Evolutionary conservation across 2,888 invertebrate species (phyloP), one percentile per base, ranked within the genome.

Genomic region (Dynastes grantii): DNA sequence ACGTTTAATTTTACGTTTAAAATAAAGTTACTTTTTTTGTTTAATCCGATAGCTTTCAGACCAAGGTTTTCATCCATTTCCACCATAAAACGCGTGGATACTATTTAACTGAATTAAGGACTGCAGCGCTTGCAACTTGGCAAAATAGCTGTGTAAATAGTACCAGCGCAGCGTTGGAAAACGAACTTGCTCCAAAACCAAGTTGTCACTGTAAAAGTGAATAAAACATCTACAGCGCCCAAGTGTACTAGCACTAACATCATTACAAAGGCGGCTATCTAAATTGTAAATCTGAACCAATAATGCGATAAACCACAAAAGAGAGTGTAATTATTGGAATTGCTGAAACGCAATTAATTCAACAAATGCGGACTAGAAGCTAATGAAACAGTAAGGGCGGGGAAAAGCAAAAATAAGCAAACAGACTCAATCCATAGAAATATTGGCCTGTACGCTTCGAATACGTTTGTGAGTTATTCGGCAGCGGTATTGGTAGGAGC

Each of bases 341-440:
- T 75, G 73, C 45, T 75, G 73, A 75, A 75, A 75, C 37, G 61
- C 45, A 75, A 75, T 75, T 75, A 61, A 75, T 75, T 75, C 61
- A 75, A 37, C 58, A 22, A 75, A 45, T 27, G 61, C 61, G 22
- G 61, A 61, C 40, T 61, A 61, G 27, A 51, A 68, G 16, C 68
- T 68, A 68, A 68, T 51, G 68, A 68, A 51, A 51, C 68, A 51
- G 51, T 29, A 6, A 27, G 49, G 29, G 11, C 16, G 61, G 27
- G 2, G n/a, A 63, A 27, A 45, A 37, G 13, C 27, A 27, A 61
- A 75, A 75, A 40, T 22, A n/a, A 68, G 13, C 27, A 51, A 29
- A 51, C 29, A 32, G 5, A 9, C 8, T 63, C 2, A 5, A 32
- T 32, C 32, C 4, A 11, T 63, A 32, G 68, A 22, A 55, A 55